Evolutionary conservation across 1,140 invertebrate genomes (phyloP).

Genomic region (Drosophila lacteicornis): DNA sequence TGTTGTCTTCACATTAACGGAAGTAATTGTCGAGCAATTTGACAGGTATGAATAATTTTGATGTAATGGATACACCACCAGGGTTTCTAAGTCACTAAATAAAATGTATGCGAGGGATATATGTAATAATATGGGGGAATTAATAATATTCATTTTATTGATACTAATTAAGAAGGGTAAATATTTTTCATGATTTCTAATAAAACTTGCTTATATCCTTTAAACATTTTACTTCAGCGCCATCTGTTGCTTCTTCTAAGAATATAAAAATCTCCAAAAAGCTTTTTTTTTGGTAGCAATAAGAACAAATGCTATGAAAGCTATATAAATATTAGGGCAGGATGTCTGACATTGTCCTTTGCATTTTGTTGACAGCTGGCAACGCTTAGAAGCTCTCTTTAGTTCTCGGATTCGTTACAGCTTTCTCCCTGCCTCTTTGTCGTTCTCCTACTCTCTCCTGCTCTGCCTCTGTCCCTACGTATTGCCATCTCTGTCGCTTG

Average conservation of each 20-base stretch:
- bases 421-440: neutral
- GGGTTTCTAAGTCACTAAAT: neutral
- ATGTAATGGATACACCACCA: neutral
- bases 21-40: constrained; percentile 39
- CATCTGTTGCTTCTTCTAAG: constrained; percentile 31
- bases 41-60: constrained; percentile 28
- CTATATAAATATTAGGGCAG: constrained; percentile 4
- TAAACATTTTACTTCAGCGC: constrained; percentile 10
- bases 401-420: neutral
- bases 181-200: no score
- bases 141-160: neutral
- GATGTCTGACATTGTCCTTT: constrained; percentile 5
- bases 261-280: constrained; percentile 42
- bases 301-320: constrained; percentile 9
- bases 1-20: constrained; percentile 18
- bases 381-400: constrained; percentile 12
- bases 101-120: no score
- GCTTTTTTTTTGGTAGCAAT: constrained; percentile 10
- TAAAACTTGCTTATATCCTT: neutral
- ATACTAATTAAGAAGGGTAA: neutral
- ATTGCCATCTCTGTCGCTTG: constrained; percentile 6
- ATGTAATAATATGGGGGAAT: no score
- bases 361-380: constrained; percentile 4
- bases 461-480: constrained; percentile 3
- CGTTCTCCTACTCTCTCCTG: neutral